phyloP scores from a whole-genome alignment of 2,797 vertebrate genomes.

The Semotilus atromaculatus region DNA sequence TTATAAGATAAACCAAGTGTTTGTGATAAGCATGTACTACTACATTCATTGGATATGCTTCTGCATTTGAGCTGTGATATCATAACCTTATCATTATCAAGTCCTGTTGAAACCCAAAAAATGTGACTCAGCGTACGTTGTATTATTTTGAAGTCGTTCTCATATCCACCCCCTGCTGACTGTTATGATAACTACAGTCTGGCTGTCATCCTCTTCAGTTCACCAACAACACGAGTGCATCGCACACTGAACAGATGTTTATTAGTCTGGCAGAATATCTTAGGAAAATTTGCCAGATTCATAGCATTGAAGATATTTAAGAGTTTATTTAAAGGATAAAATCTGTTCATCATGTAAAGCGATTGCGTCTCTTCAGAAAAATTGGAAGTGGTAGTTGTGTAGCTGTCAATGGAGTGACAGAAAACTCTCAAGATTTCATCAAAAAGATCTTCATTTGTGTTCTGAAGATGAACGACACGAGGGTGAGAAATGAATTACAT shows the following conservation, averaged over 20 bases:
- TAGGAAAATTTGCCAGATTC: not conserved
- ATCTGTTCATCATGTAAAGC: too few species aligned
- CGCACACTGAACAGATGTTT: not conserved
- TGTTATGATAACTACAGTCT: conserved; percentile 10
- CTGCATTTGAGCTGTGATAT: not conserved
- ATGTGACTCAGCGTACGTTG: not conserved
- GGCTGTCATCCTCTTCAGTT: not conserved
- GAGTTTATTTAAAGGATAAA: not conserved
- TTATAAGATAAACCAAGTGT: not conserved
- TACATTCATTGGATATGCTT: not conserved
- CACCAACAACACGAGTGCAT: not conserved
- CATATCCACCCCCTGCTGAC: conserved; percentile 39
- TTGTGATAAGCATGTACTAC: not conserved
- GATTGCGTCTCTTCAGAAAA: too few species aligned
- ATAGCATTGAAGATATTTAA: not conserved
- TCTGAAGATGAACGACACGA: too few species aligned
- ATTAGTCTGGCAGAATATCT: not conserved
- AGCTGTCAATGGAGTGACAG: too few species aligned
- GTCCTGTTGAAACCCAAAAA: not conserved
- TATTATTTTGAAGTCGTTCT: not conserved
- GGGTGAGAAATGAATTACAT: too few species aligned
- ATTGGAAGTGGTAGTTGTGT: too few species aligned
- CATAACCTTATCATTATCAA: not conserved
- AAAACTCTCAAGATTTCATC: too few species aligned
- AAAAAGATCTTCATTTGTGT: too few species aligned